Conservation (phyloP, 2,113 vertebrate genomes). For the Holacanthus passer region DNA sequence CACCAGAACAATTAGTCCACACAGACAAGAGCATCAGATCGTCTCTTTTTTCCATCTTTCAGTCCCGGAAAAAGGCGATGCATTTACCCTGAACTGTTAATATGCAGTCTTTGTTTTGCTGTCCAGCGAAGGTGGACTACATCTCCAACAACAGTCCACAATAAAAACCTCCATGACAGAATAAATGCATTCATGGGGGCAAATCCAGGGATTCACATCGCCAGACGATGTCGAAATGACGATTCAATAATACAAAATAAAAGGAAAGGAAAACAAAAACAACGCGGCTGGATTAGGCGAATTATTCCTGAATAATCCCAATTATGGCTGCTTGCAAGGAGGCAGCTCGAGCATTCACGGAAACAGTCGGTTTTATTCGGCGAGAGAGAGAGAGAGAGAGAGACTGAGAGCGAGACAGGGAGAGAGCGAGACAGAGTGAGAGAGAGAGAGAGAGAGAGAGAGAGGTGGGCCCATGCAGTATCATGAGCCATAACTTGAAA, state of each 20-base stretch:
- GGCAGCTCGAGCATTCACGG: slow-evolving; percentile 79
- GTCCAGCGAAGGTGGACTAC: slow-evolving; percentile 76
- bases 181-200: slow-evolving; percentile 39
- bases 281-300: slow-evolving; percentile 66
- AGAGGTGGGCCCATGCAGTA: slow-evolving; percentile 49
- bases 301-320: slow-evolving; percentile 83
- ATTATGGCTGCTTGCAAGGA: slow-evolving; percentile 81
- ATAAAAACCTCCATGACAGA: slow-evolving; percentile 66
- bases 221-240: slow-evolving; percentile 35
- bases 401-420: slow-evolving; percentile 21
- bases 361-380: slow-evolving; percentile 80
- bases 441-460: slow-evolving; percentile 16
- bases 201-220: slow-evolving; percentile 63
- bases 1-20: slow-evolving; percentile 76
- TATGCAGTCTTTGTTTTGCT: slow-evolving; percentile 77
- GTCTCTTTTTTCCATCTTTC: slow-evolving; percentile 67
- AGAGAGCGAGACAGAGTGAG: not conserved
- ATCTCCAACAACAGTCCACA: slow-evolving; percentile 72
- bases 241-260: not conserved
- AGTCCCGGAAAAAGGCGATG: slow-evolving; percentile 33
- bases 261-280: slow-evolving; percentile 33
- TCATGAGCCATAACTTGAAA: slow-evolving; percentile 53
- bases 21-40: slow-evolving; percentile 63
- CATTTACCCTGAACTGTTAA: slow-evolving; percentile 57
- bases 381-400: slow-evolving; percentile 5